Base-by-base conservation (phyloP, 2,888 invertebrate genomes). In the Pyrrhosoma nymphula region DNA sequence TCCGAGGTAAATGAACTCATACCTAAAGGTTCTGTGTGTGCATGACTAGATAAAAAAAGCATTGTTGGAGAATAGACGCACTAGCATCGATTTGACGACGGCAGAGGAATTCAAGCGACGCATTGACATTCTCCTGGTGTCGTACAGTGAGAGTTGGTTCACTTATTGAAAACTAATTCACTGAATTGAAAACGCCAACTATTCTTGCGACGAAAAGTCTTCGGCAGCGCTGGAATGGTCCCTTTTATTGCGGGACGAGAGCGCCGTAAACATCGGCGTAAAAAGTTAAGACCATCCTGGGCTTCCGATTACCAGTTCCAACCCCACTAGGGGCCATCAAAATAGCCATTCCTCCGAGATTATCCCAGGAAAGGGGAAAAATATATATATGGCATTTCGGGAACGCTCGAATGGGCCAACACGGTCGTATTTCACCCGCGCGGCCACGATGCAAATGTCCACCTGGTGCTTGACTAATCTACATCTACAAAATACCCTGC, bases 201-300 rank as follows among this genome's bases (percentile, higher is more conserved):
- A 35, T 82, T 30, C 0, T 82, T 2, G 16, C 35, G 14, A 18
- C 12, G 35, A 69, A 26, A 82, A 82, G n/a, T 82, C 26, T 82
- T 35, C 82, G 26, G 30, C 18, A 26, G 82, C 30, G 35, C 16
- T 0, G 35, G 82, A 82, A 35, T 35, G 82, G 82, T 14, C 82
- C 16, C 82, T 35, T 82, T 82, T 82, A 35, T 35, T 82, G 82
- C 30, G 82, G 35, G 35, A 16, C 30, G 82, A 82, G 18, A 1
- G 30, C 82, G 35, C 35, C 82, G 82, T 82, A 82, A 82, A 82
- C 82, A 82, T 82, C 82, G 82, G 82, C 82, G 18, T 82, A 82
- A 82, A 82, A 82, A 82, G 82, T 82, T 35, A 35, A n/a, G 30
- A 35, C 82, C 30, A 82, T 14, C 35, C n/a, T 35, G 30, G 16